Conservation (phyloP, 1,140 invertebrate species). For the Battus philenor region DNA sequence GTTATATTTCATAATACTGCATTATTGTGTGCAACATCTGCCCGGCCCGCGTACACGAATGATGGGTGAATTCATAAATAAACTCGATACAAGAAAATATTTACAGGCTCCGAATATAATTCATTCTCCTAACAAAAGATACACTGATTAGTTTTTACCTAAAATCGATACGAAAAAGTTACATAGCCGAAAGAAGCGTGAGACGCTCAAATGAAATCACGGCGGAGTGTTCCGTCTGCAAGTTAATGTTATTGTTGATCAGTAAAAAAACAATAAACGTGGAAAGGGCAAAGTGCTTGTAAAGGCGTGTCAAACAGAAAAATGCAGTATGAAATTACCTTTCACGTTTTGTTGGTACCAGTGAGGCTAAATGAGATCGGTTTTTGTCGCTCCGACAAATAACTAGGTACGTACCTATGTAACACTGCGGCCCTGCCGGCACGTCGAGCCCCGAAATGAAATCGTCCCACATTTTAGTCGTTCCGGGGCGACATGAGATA, state of each 20-base stretch:
- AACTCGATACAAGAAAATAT: background rate
- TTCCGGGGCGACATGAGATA: conserved; percentile 27
- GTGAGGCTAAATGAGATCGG: conserved; percentile 61
- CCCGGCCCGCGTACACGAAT: conserved; percentile 20
- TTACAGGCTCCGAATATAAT: conserved; percentile 9
- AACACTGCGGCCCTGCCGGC: conserved; percentile 35
- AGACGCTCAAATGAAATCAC: conserved; percentile 12
- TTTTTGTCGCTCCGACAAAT: conserved; percentile 46
- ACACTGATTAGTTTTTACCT: conserved; percentile 15
- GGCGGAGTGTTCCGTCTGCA: conserved; percentile 11
- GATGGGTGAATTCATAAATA: background rate
- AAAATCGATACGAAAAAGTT: conserved; percentile 11
- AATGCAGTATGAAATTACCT: conserved; percentile 71
- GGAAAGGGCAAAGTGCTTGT: conserved; percentile 60
- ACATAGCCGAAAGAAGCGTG: conserved; percentile 13
- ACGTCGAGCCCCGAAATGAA: conserved; percentile 41
- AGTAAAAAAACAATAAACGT: conserved; percentile 51
- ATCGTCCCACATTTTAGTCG: conserved; percentile 34
- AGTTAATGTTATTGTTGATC: conserved; percentile 16
- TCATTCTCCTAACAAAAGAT: conserved; percentile 9
- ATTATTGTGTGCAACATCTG: conserved; percentile 68
- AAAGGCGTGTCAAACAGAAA: conserved; percentile 58
- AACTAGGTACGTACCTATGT: conserved; percentile 26
- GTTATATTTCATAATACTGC: conserved; percentile 64
- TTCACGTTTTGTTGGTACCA: conserved; percentile 62